Conservation (phyloP, 2,797 vertebrate genomes). For the Pachyuromys duprasi region DNA sequence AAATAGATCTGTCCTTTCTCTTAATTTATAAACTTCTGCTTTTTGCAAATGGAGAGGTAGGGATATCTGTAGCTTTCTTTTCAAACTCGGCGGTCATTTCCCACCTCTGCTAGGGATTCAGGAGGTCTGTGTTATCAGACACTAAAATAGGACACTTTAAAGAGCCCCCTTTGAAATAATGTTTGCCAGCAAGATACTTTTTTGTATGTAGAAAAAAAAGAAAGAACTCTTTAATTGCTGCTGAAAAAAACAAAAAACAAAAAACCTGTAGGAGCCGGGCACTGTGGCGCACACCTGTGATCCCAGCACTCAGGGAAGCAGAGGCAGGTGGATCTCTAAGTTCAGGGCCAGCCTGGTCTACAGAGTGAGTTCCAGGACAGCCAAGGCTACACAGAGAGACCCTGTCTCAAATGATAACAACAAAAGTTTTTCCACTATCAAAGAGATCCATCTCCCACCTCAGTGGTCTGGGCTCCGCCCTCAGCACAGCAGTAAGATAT, state of each 20-base stretch:
- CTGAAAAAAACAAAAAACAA: neutral
- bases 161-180: constrained; percentile 11
- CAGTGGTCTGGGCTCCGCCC: neutral
- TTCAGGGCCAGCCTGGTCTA: neutral
- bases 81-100: neutral
- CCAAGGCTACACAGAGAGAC: neutral
- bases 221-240: neutral
- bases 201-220: neutral
- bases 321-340: neutral
- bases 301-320: neutral
- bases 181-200: neutral
- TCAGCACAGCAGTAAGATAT: too few species aligned
- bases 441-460: neutral
- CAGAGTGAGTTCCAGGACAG: neutral
- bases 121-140: neutral
- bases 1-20: neutral
- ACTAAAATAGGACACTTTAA: neutral
- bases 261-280: neutral
- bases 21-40: neutral
- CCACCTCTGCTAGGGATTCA: constrained; percentile 20
- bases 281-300: neutral
- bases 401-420: neutral
- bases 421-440: neutral
- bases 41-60: constrained; percentile 25
- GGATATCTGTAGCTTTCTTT: neutral